Conservation (phyloP, 92 coral and sea anemone species). For the Epizoanthus stellaris region DNA sequence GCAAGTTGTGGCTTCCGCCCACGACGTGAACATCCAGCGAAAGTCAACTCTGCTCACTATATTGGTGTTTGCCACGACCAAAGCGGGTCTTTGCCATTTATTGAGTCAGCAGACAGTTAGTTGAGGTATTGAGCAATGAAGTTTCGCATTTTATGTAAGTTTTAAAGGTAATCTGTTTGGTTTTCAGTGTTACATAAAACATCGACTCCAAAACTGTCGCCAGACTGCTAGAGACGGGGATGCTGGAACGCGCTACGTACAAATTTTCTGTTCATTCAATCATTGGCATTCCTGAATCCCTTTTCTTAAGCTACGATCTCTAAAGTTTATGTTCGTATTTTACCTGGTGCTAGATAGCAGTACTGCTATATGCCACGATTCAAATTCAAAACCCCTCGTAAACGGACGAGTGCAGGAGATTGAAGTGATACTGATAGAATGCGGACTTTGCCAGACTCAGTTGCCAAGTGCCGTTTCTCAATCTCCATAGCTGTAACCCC, state of each 20-base stretch:
- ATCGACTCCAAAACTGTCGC: no score
- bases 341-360: neutral
- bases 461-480: conserved; percentile 12
- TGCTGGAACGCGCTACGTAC: neutral
- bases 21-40: neutral
- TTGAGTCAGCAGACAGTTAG: neutral
- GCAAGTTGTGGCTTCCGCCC: conserved; percentile 38
- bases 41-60: neutral
- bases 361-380: neutral
- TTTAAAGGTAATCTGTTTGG: no score
- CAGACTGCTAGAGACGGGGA: neutral
- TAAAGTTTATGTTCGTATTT: neutral
- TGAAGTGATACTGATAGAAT: no score
- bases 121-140: neutral
- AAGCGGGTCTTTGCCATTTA: neutral
- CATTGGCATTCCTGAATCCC: conserved; percentile 10
- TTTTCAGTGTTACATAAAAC: no score
- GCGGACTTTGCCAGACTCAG: neutral
- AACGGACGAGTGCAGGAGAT: neutral
- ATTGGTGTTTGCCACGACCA: neutral
- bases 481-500: conserved; percentile 26
- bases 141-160: neutral
- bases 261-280: no score
- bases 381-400: neutral
- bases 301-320: neutral